Evolutionary conservation across 2,888 invertebrate species (phyloP), one percentile per base, ranked within the genome.

Genomic region (Dolichopus griseipennis): DNA sequence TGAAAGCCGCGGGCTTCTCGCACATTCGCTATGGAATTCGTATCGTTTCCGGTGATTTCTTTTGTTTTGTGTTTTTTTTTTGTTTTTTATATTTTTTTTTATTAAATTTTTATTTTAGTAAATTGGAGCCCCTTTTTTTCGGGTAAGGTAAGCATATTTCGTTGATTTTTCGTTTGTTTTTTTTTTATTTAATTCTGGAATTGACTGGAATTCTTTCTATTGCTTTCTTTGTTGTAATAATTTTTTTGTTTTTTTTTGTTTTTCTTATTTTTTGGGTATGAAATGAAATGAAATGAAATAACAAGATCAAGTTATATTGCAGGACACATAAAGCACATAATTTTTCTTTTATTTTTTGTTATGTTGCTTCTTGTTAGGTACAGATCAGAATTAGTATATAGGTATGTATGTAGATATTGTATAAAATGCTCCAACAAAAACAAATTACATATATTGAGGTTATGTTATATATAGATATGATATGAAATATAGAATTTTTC

Each of bases 21-120:
- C 33, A 64, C 64, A 64, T 34, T 33, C 27, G 33, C 65, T 21
- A 27, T 71, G 71, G 71, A 70, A 71, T 71, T 71, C 66, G 65
- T 65, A 67, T 62, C 70, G 71, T 71, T 71, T 71, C 71, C 71
- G 71, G 71, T 71, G 64, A 65, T 64, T 64, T 64, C 27, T 62
- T 63, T 27, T 63, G 22, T 62, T 62, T 22, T 22, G 22, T 62
- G 7, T 62, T 61, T 61, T 61, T 61, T n/a, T 5, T 20, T 20
- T 62, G 8, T 15, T 15, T 63, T 22, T 4, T 63, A 27, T 3
- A 15, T 22, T 27, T 15, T 15, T 22, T 22, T 41, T 41, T n/a
- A n/a, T n/a, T n/a, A n/a, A n/a, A n/a, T n/a, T n/a, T n/a, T n/a
- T 43, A 15, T 52, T 52, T 52, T 52, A 2, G 52, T 52, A 52